Percentiles rank a stretch among this genome's conserved stretches.
phyloP scores from a whole-genome alignment of 37 sponge, comb jelly and placozoan genomes.

The Theonella swinhoei region DNA sequence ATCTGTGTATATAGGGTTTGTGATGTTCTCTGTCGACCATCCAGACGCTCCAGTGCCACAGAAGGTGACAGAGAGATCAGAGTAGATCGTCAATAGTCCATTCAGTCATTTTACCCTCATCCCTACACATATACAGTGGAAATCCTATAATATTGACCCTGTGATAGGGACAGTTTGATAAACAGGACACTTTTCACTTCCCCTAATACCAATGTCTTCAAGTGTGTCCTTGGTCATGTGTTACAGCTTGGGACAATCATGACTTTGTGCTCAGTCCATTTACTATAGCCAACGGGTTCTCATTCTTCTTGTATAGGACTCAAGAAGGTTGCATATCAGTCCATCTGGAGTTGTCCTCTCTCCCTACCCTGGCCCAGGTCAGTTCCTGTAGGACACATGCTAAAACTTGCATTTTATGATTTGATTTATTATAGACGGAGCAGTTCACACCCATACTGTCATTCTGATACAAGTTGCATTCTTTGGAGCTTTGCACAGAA shows the following conservation, averaged over 20 bases:
- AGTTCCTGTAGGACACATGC: background rate
- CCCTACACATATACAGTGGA: too few relatives aligned
- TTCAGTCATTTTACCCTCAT: too few relatives aligned
- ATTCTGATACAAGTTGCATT: slow-evolving; percentile 75
- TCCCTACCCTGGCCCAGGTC: slow-evolving; percentile 58
- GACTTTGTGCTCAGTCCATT: too few relatives aligned
- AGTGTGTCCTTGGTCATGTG: too few relatives aligned
- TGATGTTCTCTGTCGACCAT: slow-evolving; percentile 83
- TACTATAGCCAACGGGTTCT: too few relatives aligned
- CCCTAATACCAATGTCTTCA: too few relatives aligned
- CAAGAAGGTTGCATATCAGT: slow-evolving; percentile 59
- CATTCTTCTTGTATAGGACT: slow-evolving; percentile 42
- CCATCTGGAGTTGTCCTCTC: slow-evolving; percentile 66
- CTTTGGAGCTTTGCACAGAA: slow-evolving; percentile 79
- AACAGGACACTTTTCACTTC: too few relatives aligned
- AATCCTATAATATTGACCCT: too few relatives aligned
- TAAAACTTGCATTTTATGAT: background rate
- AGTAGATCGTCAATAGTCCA: background rate
- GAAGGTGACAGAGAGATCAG: slow-evolving; percentile 3
- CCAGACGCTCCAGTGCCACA: slow-evolving; percentile 61
- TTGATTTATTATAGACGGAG: slow-evolving; percentile 42
- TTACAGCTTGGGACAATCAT: too few relatives aligned
- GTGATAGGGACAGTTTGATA: too few relatives aligned
- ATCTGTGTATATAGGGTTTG: slow-evolving; percentile 58
- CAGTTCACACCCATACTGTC: slow-evolving; percentile 48